Evolutionary conservation across 2,113 vertebrate species (phyloP), one percentile per base, ranked within the genome.

Genomic region (Miniopterus natalensis): DNA sequence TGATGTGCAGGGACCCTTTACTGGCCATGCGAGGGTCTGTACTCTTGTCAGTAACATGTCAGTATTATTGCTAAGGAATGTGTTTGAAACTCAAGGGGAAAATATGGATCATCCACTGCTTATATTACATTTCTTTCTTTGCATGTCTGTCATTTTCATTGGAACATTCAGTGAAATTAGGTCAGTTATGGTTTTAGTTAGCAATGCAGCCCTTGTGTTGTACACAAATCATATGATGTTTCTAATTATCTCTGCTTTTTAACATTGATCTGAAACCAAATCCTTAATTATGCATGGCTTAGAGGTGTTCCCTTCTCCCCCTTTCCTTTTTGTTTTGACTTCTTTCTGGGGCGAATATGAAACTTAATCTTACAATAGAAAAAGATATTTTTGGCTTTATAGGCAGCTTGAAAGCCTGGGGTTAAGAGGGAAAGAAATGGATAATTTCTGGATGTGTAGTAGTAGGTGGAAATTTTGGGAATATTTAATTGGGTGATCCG

Each of bases 171-270:
- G 75, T 57, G 86, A 97, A 97, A 98, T 96, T 97, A 94, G 74
- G 91, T 93, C 84, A 93, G 95, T 96, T 97, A 92, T 97, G 83
- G 90, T 98, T 97, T 95, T 74, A 42, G 29, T 95, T 97, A 70
- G 83, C 77, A 95, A 73, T 49, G 86, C 92, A 97, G 95, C 25
- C 20, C 40, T 97, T 70, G 53, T 88, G 3, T 47, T 97, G 84
- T 98, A 96, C 45, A 97, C 89, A 97, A 96, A 94, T 96, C 77
- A 93, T 70, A n/a, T 61, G 88, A 97, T 94, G 71, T 88, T 98
- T 98, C 94, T 57, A 83, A 95, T 97, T 98, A 85, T 97, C 87
- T 93, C 68, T 95, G 87, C 25, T 94, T n/a, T 97, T 97, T 97
- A 88, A 85, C 90, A 96, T 93, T 9, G 80, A 68, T 97, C 84